Evolutionary conservation across 2,113 vertebrate species (phyloP).

Genomic region (Rattus rattus): DNA sequence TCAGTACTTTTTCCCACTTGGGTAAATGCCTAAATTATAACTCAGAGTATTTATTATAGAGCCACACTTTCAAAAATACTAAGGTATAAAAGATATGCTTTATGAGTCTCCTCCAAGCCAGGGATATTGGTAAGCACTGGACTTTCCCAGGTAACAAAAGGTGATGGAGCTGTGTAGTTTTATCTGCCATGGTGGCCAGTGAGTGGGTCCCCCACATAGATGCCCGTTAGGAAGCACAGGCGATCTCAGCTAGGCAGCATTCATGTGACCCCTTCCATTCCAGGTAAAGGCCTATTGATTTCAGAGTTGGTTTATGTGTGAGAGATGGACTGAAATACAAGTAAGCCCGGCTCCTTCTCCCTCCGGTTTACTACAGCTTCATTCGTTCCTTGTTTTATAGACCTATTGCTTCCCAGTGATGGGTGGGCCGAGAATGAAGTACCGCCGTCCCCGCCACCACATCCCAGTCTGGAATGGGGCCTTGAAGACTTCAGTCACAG

Average conservation of each 20-base stretch:
- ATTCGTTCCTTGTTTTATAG: slow-evolving; percentile 83
- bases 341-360: slow-evolving; percentile 61
- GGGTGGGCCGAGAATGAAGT: slow-evolving; percentile 81
- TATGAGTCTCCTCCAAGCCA: slow-evolving; percentile 32
- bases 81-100: neutral
- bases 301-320: slow-evolving; percentile 80
- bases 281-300: slow-evolving; percentile 80
- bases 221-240: neutral
- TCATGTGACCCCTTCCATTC: slow-evolving; percentile 73
- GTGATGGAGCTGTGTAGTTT: neutral
- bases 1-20: slow-evolving; percentile 17
- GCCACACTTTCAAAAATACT: slow-evolving; percentile 24
- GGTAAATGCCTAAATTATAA: slow-evolving; percentile 35
- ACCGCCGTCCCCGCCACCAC: slow-evolving; percentile 84
- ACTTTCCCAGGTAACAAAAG: neutral
- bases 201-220: neutral
- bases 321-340: slow-evolving; percentile 26
- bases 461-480: slow-evolving; percentile 84
- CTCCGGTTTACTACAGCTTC: slow-evolving; percentile 66
- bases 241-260: neutral
- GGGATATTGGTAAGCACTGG: neutral
- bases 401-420: slow-evolving; percentile 66
- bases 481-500: slow-evolving; percentile 86
- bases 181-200: neutral
- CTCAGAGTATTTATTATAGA: neutral